Evolutionary conservation across 2,113 vertebrate genomes (phyloP), one percentile per base, ranked within the genome.

Genomic region (Mobula birostris): DNA sequence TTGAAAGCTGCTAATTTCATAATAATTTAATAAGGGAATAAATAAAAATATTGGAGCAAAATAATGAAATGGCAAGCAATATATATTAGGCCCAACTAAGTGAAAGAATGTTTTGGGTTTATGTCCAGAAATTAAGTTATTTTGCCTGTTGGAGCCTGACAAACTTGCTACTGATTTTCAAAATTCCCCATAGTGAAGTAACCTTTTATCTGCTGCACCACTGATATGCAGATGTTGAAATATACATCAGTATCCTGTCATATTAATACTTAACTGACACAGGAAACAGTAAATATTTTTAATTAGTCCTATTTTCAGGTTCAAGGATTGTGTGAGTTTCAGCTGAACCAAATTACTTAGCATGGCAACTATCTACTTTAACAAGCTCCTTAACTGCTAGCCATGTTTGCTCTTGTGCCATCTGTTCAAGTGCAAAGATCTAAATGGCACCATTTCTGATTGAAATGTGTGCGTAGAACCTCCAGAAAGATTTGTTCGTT

Each of bases 241-340:
- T 40, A 92, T 72, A 48, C 68, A 15, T 36, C 36, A 32, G 48
- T 76, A 93, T 76, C 40, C 70, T 74, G 70, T 56, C 11, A 72
- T 93, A 93, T 74, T 93, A 72, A 93, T 93, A 93, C 56, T 74
- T 93, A 74, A 36, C 91, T 93, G 70, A 74, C 91, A 93, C 91
- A 93, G 70, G 91, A 93, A 93, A 93, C 70, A 29, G 8, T 70
- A 48, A 93, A 93, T 93, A 93, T 48, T 24, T 74, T 93, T 93
- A 74, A 93, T 93, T 93, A 93, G 32, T 5, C 91, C 40, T 40
- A 93, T 93, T 93, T 93, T 74, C 91, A 74, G 66, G 91, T 93
- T 93, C 68, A 93, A 72, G 61, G 74, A 74, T 11, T 19, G 21
- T 56, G 36, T 56, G 36, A 56, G 91, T 27, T 93, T 93, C 19